phyloP scores from a whole-genome alignment of 23 tunicate genomes.

The Halocynthia aurantium region DNA sequence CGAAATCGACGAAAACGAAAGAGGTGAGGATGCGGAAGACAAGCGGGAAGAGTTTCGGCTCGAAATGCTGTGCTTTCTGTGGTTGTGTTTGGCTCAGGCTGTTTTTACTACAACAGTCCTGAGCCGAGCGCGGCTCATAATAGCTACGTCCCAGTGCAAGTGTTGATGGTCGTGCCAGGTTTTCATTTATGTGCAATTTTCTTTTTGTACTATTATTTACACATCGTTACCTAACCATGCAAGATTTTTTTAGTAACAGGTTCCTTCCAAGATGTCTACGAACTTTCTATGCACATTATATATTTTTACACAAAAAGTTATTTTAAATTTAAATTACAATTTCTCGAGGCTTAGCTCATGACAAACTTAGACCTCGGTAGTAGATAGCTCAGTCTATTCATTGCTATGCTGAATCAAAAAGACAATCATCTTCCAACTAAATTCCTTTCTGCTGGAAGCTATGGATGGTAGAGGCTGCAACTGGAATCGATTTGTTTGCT shows the following conservation, averaged over 20 bases:
- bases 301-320: too few relatives aligned
- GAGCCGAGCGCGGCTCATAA: background rate
- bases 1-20: slow-evolving; percentile 70
- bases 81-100: background rate
- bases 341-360: too few relatives aligned
- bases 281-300: too few relatives aligned
- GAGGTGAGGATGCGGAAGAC: slow-evolving; percentile 41
- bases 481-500: too few relatives aligned
- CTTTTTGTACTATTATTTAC: background rate
- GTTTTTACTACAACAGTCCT: background rate
- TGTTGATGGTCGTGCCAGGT: slow-evolving; percentile 3
- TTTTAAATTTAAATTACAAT: too few relatives aligned
- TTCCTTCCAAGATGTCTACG: background rate
- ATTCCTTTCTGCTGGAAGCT: too few relatives aligned
- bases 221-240: background rate
- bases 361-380: too few relatives aligned
- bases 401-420: too few relatives aligned
- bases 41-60: background rate
- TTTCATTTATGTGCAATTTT: slow-evolving; percentile 4
- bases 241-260: background rate
- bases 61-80: background rate
- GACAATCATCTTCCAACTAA: too few relatives aligned
- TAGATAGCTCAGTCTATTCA: too few relatives aligned
- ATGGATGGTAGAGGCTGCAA: too few relatives aligned
- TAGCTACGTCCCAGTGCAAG: background rate